Conservation (phyloP, 92 coral and sea anemone genomes). For the Palythoa grandis region DNA sequence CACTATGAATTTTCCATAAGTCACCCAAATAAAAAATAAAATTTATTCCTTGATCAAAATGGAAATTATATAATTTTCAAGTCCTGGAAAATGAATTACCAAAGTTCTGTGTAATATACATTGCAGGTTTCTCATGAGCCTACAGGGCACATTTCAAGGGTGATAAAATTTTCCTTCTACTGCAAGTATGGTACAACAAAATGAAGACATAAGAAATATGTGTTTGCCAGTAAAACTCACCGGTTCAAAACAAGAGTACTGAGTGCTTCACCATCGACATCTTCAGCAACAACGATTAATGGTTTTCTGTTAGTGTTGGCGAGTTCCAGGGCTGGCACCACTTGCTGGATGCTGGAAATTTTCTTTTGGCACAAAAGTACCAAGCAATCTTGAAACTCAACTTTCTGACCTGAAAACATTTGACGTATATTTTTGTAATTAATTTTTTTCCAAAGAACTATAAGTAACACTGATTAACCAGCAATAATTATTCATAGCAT, state of each 20-base stretch:
- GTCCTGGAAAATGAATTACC: too few relatives aligned
- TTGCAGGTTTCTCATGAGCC: too few relatives aligned
- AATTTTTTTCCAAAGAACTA: neutral
- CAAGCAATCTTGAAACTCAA: conserved; percentile 95
- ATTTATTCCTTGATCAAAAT: too few relatives aligned
- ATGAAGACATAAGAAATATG: neutral
- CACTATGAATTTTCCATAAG: too few relatives aligned
- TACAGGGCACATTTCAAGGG: too few relatives aligned
- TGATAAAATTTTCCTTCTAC: too few relatives aligned
- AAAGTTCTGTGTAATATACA: too few relatives aligned
- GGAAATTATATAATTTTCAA: too few relatives aligned
- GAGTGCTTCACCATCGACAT: conserved; percentile 99
- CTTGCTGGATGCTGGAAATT: conserved; percentile 97
- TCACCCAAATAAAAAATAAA: too few relatives aligned
- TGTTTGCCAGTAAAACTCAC: conserved; percentile 38
- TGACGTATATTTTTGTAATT: neutral
- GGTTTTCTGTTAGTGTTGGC: conserved; percentile 94
- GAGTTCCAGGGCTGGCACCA: conserved; percentile 96
- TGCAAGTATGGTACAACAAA: neutral
- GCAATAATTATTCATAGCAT: too few relatives aligned
- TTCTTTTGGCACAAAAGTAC: conserved; percentile 92
- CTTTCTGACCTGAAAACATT: conserved; percentile 78
- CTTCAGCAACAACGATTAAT: conserved; percentile 95
- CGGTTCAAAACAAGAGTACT: conserved; percentile 96
- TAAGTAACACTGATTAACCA: too few relatives aligned